Evolutionary conservation across 2,113 vertebrate species (phyloP), one percentile per base, ranked within the genome.

Genomic region (Erinaceus europaeus): DNA sequence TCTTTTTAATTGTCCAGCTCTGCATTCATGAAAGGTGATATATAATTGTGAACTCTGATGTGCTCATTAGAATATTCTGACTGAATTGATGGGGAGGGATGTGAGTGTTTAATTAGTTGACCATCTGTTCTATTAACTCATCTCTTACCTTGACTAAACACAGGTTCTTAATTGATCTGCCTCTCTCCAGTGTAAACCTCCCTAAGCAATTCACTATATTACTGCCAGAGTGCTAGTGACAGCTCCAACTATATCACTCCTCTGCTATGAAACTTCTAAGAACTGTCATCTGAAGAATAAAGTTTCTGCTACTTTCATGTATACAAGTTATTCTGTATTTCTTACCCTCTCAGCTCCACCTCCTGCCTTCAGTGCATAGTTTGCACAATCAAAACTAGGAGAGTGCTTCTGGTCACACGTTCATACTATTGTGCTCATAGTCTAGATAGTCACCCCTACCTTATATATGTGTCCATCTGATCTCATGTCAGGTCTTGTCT

Each of bases 91-190:
- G 69, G 15, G 4, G 15, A 13, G 46, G 21, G n/a, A 36, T 61
- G n/a, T 67, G 64, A 44, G 69, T 62, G 21, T 88, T 85, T 88
- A 86, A 91, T 93, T 91, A 79, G 67, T 67, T 91, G 59, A n/a
- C 80, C 84, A 79, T 85, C 91, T 90, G 80, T 77, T 91, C 53
- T 62, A 36, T 52, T 90, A 78, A 91, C 62, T 75, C 80, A 79
- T 90, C 61, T 83, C 80, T 84, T 85, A 82, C 79, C 52, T 82
- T 69, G 75, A 79, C 7, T 18, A 82, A 53, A 57, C 44, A 38
- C 36, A 34, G 34, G 27, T 68, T 61, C 38, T 86, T 88, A 83
- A 86, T 17, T 55, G 61, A 84, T 25, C 36, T 40, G 53, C 52
- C 27, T 78, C 32, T 83, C 32, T 80, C 67, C 48, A 29, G 8